Base-by-base conservation (phyloP, 1,140 invertebrate genomes). In the Andricus grossulariae region DNA sequence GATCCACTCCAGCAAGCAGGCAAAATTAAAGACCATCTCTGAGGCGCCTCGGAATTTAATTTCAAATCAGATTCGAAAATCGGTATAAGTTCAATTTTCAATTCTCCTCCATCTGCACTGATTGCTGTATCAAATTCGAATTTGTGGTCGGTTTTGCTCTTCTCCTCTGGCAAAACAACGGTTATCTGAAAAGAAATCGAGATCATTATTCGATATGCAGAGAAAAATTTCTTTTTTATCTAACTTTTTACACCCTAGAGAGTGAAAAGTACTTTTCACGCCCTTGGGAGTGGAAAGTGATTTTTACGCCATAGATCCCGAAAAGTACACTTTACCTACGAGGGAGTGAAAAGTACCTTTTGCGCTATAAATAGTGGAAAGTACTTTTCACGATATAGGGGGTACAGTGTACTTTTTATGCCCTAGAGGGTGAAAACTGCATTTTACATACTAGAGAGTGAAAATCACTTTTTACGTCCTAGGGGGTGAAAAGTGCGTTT, bases 31-130 rank as follows among this genome's bases (percentile, higher is more conserved):
- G 79, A 79, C 93, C 95, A 95, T 77, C 92, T 93, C 84, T 95
- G 94, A 8, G 94, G 94, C 5, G 94, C 94, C n/a, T 93, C 93
- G 0, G 90, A 78, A 13, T 94, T 95, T 71, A 95, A 93, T 84
- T 94, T 94, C 0, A 95, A 91, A 66, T 92, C 92, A 1, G 54
- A 70, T 54, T 86, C 89, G 74, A 93, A 92, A 81, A 57, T 87
- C 52, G 93, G 86, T 79, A 87, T 88, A 84, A 93, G 92, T 80
- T 80, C 89, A 82, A 92, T 90, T 74, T 74, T 93, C 71, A 92
- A 88, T 83, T 81, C 91, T 76, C 90, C 92, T 79, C 90, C 92
- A 84, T 85, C 88, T 71, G 81, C 88, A 91, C 73, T 94, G 77
- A 92, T 89, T 84, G 83, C 82, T 52, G 88, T 92, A 82, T 92